These are phyloP conservation scores for Periophthalmus magnuspinnatus DNA, from an alignment of 2,797 vertebrate genomes.

Conservation along the genomic window DNA sequence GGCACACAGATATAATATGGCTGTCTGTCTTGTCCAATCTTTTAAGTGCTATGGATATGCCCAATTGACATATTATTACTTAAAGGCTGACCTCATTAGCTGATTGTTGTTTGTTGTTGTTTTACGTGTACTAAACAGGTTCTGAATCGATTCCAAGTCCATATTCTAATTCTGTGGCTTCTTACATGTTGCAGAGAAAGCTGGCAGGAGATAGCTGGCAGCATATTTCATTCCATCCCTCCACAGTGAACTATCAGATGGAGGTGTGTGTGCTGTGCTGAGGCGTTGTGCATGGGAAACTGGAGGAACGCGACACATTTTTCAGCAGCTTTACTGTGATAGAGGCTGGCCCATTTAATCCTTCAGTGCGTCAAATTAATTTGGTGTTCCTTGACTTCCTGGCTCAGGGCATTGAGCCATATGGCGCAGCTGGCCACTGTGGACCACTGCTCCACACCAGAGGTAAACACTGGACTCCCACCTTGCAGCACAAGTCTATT, in stretches of 20 bases:
- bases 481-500: slow-evolving; percentile 4
- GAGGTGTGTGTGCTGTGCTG: slow-evolving; percentile 21
- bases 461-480: slow-evolving; percentile 21
- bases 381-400: slow-evolving; percentile 64
- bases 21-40: neutral
- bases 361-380: slow-evolving; percentile 60
- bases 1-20: neutral
- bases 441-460: slow-evolving; percentile 32
- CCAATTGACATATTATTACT: neutral
- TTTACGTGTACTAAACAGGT: neutral
- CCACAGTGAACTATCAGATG: slow-evolving; percentile 6
- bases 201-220: slow-evolving; percentile 1
- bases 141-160: neutral
- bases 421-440: slow-evolving; percentile 48
- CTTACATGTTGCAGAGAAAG: neutral
- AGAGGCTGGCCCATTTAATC: slow-evolving; percentile 62
- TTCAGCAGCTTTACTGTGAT: slow-evolving; percentile 44
- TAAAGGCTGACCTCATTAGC: slow-evolving; percentile 1
- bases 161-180: neutral
- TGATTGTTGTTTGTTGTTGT: slow-evolving; percentile 1
- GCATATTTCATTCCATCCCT: slow-evolving; percentile 1
- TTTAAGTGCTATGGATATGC: slow-evolving; percentile 1
- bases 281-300: slow-evolving; percentile 28
- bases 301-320: slow-evolving; percentile 46
- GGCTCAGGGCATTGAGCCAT: slow-evolving; percentile 48